These are phyloP conservation scores for Tridacna gigas DNA, from an alignment of 2,888 invertebrate genomes.

Conservation along the genomic window DNA sequence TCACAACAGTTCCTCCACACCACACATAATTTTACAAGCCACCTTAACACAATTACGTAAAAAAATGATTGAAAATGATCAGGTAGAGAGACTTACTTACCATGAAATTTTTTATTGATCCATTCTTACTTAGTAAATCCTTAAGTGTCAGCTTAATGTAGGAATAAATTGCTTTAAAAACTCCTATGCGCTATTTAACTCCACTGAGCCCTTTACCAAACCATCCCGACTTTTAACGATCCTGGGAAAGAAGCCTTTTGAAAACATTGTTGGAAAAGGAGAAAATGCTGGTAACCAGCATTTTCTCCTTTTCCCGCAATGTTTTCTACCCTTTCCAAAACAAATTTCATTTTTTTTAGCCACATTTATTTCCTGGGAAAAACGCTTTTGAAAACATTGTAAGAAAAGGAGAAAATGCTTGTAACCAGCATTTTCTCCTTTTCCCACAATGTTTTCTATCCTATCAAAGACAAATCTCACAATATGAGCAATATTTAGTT, in stretches of 20 bases:
- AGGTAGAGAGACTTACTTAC: conserved; percentile 44
- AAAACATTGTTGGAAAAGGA: not conserved
- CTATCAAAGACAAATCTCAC: not conserved
- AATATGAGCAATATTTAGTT: not conserved
- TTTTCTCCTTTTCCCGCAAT: no score
- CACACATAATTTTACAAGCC: not conserved
- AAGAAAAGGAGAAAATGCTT: not conserved
- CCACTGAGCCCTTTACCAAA: not conserved
- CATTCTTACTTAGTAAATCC: conserved; percentile 53
- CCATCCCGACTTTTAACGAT: not conserved
- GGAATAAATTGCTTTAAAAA: conserved; percentile 4
- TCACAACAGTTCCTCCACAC: not conserved
- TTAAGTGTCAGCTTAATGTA: conserved; percentile 56
- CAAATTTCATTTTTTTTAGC: no score
- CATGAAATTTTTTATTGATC: conserved; percentile 56
- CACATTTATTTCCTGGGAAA: no score
- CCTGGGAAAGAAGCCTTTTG: not conserved
- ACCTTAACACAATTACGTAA: not conserved
- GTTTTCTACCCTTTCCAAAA: no score
- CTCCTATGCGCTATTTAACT: not conserved
- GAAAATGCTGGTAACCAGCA: no score
- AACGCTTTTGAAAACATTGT: no score
- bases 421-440: not conserved
- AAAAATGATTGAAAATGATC: not conserved
- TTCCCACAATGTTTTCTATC: not conserved